Base-by-base conservation (phyloP, 1,140 invertebrate species). In the Bombus picipes region DNA sequence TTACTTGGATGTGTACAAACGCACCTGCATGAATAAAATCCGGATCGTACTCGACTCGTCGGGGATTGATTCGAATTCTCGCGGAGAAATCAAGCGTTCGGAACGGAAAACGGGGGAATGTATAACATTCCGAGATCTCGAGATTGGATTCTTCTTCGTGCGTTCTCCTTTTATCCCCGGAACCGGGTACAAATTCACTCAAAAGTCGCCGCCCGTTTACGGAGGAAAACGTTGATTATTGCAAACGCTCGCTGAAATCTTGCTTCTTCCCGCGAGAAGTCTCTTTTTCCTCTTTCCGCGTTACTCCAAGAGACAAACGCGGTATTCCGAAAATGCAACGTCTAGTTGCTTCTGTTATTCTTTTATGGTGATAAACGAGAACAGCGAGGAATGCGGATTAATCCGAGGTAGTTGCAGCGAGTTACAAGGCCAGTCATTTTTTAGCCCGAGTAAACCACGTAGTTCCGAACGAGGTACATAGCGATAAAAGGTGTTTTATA, bases 21-120 rank as follows among this genome's bases (percentile, higher is more conserved):
- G 88, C 81, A 87, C 88, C 88, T 88, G 88, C 88, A 89, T 89
- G 88, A 89, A 89, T 89, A 89, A 89, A 89, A 89, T 88, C 85
- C 88, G 88, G 80, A 86, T 88, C 88, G 87, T 77, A 77, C 57
- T 39, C 87, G 88, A 82, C 79, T 86, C 65, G 68, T 9, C 37
- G 85, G 88, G 76, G 88, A 89, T 89, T 89, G 88, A 89, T 89
- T 87, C 88, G 88, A 85, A 85, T 85, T 85, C 84, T 85, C 84
- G 84, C 84, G 70, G 79, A 85, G 84, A 85, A 85, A 85, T 85
- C 84, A 85, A 85, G 57, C 84, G 84, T 81, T 81, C 79, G 78
- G 32, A 81, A 34, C 57, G 71, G 70, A 81, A 78, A 78, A 65
- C 59, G 78, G 78, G 84, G 79, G 83, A 85, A 85, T 85, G 84